Evolutionary conservation across 2,797 vertebrate species (phyloP).

Genomic region (Artibeus jamaicensis): DNA sequence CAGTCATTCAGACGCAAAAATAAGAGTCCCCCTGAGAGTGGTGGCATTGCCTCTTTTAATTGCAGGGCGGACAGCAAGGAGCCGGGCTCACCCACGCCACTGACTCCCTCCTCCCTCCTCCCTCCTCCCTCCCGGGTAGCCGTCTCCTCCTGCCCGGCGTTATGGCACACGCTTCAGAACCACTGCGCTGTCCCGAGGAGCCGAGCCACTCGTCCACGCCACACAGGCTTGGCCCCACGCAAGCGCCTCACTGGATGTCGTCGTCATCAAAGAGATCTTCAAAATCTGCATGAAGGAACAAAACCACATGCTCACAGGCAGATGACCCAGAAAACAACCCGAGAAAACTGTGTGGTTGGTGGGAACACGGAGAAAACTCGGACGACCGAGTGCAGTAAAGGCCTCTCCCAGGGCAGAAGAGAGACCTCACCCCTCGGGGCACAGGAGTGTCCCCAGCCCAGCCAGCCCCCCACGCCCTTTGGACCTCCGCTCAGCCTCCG

Average conservation of each 20-base stretch:
- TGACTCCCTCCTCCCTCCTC: background rate
- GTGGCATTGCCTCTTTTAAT: constrained; percentile 58
- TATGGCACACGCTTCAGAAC: background rate
- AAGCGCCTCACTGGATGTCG: constrained; percentile 83
- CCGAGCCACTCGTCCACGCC: background rate
- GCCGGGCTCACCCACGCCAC: background rate
- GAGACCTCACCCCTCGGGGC: too few species aligned
- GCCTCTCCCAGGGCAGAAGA: fast-evolving
- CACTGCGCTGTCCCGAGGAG: background rate
- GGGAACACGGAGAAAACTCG: background rate
- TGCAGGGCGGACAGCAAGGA: constrained; percentile 44
- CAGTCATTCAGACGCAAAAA: background rate
- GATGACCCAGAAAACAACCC: background rate
- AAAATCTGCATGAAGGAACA: constrained; percentile 80
- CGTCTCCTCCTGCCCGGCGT: background rate
- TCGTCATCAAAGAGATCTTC: constrained; percentile 89
- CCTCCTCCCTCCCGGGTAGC: background rate
- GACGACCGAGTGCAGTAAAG: too few species aligned
- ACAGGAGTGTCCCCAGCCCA: too few species aligned
- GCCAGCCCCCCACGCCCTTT: too few species aligned
- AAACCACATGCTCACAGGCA: background rate
- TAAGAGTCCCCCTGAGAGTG: background rate
- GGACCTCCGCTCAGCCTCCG: background rate
- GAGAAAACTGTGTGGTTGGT: fast-evolving
- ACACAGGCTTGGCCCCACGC: background rate